Conservation (phyloP, 2,113 vertebrate species). For the Mustelus asterias region DNA sequence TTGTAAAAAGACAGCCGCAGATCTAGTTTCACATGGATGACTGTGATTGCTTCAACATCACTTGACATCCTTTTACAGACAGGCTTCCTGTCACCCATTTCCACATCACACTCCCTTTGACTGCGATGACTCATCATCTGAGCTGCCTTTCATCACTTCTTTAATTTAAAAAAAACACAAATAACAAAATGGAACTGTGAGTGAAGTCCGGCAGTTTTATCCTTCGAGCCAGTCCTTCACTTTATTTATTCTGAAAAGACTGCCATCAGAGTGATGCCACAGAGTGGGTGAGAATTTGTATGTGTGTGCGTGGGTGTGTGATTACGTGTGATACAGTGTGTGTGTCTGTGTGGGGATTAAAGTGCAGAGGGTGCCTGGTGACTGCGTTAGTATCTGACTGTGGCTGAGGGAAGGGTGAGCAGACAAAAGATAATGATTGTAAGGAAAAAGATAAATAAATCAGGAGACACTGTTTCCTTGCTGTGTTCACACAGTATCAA, state of each 20-base stretch:
- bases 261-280: background rate
- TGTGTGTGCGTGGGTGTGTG: background rate
- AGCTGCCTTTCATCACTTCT: background rate
- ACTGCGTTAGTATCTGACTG: background rate
- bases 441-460: background rate
- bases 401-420: background rate
- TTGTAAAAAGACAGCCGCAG: background rate
- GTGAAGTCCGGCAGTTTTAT: background rate
- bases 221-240: background rate
- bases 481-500: background rate
- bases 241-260: background rate
- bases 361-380: background rate
- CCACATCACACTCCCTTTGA: background rate
- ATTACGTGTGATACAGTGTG: background rate
- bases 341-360: background rate
- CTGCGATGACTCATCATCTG: background rate
- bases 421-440: background rate
- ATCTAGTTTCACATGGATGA: background rate
- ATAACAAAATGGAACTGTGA: too few species aligned
- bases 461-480: background rate
- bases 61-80: slow-evolving; percentile 1
- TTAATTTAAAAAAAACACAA: background rate
- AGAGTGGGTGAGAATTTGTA: background rate
- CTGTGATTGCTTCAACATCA: background rate
- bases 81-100: background rate